These are phyloP conservation scores for Macropodus opercularis DNA, from an alignment of 2,797 vertebrate genomes.

Conservation along the genomic window DNA sequence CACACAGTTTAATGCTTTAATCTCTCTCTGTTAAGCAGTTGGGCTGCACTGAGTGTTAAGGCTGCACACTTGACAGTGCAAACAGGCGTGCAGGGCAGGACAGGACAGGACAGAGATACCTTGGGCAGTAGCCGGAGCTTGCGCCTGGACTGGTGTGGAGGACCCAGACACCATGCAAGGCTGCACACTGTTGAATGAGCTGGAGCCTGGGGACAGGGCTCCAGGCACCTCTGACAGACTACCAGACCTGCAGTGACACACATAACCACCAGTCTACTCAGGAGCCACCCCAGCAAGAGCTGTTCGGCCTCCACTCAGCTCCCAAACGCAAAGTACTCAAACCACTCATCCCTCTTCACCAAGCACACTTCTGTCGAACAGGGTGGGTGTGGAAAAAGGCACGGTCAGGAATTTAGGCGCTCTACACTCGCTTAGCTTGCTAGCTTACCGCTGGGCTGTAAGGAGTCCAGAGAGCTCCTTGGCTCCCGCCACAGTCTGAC, in stretches of 20 bases:
- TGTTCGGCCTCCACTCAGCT: constrained; percentile 56
- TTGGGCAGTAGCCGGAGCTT: constrained; percentile 81
- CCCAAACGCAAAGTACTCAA: constrained; percentile 47
- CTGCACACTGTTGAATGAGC: constrained; percentile 89
- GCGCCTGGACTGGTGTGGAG: constrained; percentile 80
- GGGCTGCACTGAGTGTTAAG: constrained; percentile 44
- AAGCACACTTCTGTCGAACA: constrained; percentile 48
- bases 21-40: constrained; percentile 24
- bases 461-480: constrained; percentile 93
- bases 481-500: constrained; percentile 81
- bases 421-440: constrained; percentile 14
- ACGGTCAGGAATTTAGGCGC: constrained; percentile 25
- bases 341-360: constrained; percentile 62
- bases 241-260: constrained; percentile 82
- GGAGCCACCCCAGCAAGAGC: constrained; percentile 69
- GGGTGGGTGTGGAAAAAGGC: constrained; percentile 40
- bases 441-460: constrained; percentile 85
- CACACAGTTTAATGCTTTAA: constrained; percentile 41
- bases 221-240: constrained; percentile 83
- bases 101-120: constrained; percentile 79
- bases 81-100: constrained; percentile 70
- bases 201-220: constrained; percentile 82
- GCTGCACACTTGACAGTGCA: constrained; percentile 59
- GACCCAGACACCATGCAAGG: constrained; percentile 85
- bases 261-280: constrained; percentile 80